Conservation (phyloP, 2,888 invertebrate species). For the Parnassius smintheus region DNA sequence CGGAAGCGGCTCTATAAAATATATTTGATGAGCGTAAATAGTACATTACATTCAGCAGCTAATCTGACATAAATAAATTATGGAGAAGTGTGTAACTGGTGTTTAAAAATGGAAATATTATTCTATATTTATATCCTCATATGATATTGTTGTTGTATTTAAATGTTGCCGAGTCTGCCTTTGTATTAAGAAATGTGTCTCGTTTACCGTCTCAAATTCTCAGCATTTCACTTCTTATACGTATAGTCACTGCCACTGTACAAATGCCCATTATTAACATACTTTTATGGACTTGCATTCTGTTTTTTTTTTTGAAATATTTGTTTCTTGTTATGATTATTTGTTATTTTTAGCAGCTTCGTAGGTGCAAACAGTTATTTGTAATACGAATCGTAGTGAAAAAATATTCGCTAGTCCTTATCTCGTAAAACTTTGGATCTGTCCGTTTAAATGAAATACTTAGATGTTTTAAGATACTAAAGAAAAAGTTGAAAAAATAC, state of each 20-base stretch:
- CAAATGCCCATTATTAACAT: constrained; percentile 38
- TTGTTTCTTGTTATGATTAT: constrained; percentile 66
- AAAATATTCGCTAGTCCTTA: constrained; percentile 64
- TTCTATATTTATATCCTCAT: neutral
- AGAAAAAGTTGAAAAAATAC: constrained; percentile 44
- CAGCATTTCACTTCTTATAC: constrained; percentile 34
- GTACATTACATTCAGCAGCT: no score
- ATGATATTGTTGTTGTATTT: constrained; percentile 5
- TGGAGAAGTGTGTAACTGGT: neutral
- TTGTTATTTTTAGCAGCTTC: constrained; percentile 65
- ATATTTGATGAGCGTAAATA: no score
- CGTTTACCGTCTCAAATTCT: constrained; percentile 27
- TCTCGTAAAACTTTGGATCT: constrained; percentile 73
- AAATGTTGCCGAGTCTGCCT: constrained; percentile 2
- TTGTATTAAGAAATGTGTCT: neutral
- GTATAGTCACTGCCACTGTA: constrained; percentile 56
- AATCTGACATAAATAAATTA: neutral
- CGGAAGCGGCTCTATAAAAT: no score
- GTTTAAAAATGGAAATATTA: neutral
- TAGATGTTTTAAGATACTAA: constrained; percentile 67
- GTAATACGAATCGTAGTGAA: constrained; percentile 43
- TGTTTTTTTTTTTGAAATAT: constrained; percentile 53
- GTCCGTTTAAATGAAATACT: constrained; percentile 58
- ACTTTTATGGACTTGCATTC: constrained; percentile 47
- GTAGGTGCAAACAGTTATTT: constrained; percentile 57